phyloP scores from a whole-genome alignment of 2,888 invertebrate species.

The Gymnocheta viridis region DNA sequence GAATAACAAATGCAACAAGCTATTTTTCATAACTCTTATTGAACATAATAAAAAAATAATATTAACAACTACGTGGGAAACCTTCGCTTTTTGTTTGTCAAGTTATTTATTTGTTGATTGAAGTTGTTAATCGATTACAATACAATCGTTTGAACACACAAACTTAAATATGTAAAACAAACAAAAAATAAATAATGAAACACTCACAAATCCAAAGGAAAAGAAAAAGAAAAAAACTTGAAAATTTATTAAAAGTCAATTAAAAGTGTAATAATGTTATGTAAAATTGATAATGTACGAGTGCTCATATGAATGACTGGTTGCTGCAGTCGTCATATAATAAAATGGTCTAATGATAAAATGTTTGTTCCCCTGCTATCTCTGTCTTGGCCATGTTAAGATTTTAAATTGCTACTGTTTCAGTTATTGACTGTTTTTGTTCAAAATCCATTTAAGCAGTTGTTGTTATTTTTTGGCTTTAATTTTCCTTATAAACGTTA shows the following conservation, averaged over 20 bases:
- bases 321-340: conserved; percentile 20
- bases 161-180: conserved; percentile 8
- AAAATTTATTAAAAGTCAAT: conserved; percentile 68
- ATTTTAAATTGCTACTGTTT: conserved; percentile 67
- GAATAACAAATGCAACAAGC: not conserved
- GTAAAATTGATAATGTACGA: conserved; percentile 63
- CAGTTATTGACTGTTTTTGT: not conserved
- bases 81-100: conserved; percentile 1
- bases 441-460: conserved; percentile 32
- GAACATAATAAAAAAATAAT: not conserved
- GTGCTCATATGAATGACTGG: conserved; percentile 22
- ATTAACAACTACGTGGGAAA: conserved; percentile 43
- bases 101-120: not conserved
- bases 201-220: not conserved
- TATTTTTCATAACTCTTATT: not conserved
- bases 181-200: not conserved
- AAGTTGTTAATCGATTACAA: conserved; percentile 50
- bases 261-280: conserved; percentile 67
- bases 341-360: conserved; percentile 59
- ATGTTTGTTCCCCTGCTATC: conserved; percentile 37
- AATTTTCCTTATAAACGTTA: not conserved
- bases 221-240: not conserved
- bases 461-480: not conserved
- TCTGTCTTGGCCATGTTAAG: conserved; percentile 48
- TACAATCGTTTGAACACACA: conserved; percentile 32